Evolutionary conservation across 1,140 invertebrate species (phyloP).

Genomic region (Magallana gigas): DNA sequence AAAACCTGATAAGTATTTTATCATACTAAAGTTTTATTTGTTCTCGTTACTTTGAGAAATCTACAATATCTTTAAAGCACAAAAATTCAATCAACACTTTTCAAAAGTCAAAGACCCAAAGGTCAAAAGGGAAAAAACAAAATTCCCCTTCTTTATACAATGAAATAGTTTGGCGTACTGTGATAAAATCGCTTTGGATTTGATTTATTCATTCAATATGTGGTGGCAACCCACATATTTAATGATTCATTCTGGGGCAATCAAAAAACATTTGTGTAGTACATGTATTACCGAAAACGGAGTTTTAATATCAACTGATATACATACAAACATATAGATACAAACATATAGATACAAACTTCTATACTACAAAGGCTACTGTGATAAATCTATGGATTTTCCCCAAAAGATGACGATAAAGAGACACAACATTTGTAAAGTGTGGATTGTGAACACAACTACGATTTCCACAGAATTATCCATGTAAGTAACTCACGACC

Average conservation of each 20-base stretch:
- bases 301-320: neutral
- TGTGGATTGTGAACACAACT: neutral
- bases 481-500: neutral
- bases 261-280: neutral
- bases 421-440: too few species aligned
- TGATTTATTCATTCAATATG: neutral
- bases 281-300: slow-evolving; percentile 3
- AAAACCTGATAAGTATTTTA: neutral
- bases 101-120: neutral
- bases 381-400: neutral
- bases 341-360: neutral
- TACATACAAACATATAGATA: too few species aligned
- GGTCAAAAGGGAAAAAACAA: neutral
- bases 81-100: neutral
- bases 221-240: neutral
- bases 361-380: neutral
- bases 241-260: neutral
- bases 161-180: neutral
- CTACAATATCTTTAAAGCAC: neutral
- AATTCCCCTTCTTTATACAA: neutral
- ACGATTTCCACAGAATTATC: neutral
- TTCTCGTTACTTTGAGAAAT: neutral
- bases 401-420: too few species aligned
- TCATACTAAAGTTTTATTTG: neutral
- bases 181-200: neutral